Evolutionary conservation across 2,797 vertebrate genomes (phyloP).

Genomic region (Acanthis flammea): DNA sequence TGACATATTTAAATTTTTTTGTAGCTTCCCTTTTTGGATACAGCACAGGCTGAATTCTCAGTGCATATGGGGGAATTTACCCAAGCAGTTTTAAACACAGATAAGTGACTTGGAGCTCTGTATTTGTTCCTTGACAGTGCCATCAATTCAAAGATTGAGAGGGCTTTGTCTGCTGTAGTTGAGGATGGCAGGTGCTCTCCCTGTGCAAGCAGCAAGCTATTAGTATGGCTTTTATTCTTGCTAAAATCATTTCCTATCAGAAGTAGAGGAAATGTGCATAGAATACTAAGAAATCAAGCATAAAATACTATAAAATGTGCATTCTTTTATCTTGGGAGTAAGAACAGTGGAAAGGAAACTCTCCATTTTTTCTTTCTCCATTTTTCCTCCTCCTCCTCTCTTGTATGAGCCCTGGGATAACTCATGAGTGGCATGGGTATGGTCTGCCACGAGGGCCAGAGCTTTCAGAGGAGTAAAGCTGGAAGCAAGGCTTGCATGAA

Average conservation of each 20-base stretch:
- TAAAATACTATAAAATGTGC: neutral
- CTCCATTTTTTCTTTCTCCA: neutral
- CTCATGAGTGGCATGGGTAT: accelerated
- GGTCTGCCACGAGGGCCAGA: neutral
- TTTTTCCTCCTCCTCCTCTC: neutral
- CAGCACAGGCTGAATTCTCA: neutral
- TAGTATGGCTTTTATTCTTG: neutral
- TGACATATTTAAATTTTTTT: neutral
- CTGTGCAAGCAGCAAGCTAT: neutral
- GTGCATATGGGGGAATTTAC: neutral
- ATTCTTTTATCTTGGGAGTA: neutral
- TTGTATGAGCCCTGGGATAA: neutral
- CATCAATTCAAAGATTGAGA: neutral
- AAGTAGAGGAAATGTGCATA: neutral
- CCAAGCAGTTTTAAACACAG: neutral
- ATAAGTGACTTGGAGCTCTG: neutral
- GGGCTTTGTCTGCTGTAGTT: neutral
- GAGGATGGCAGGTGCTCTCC: neutral
- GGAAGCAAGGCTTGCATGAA: neutral
- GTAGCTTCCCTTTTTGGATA: neutral
- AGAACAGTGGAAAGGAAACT: neutral
- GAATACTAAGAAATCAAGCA: neutral
- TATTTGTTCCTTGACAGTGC: neutral
- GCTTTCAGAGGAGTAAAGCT: neutral
- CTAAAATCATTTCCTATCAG: neutral